phyloP scores from a whole-genome alignment of 2,797 vertebrate genomes.

The Tauraco hartlaubi region DNA sequence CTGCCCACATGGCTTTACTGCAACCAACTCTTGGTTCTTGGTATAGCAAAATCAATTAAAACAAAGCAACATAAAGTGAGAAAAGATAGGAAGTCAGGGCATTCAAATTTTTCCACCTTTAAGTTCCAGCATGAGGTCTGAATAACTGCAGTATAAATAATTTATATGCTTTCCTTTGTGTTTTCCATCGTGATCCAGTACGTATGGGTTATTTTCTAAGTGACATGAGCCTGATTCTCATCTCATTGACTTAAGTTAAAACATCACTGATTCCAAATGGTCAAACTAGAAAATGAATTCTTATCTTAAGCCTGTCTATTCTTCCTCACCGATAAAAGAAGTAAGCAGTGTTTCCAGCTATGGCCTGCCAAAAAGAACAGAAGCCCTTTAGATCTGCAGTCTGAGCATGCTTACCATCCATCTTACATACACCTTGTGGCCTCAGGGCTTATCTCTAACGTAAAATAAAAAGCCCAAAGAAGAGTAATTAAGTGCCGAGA shows the following conservation, averaged over 20 bases:
- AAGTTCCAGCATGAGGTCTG: neutral
- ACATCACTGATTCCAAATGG: neutral
- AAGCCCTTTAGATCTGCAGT: neutral
- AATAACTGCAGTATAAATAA: neutral
- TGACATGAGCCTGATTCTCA: neutral
- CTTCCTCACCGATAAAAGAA: neutral
- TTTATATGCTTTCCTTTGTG: neutral
- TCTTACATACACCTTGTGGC: neutral
- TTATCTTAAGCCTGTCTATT: neutral
- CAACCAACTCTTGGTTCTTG: constrained; percentile 37
- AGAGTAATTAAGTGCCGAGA: neutral
- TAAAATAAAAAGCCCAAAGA: neutral
- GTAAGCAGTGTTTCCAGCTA: neutral
- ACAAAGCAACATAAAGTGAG: neutral
- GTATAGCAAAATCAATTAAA: constrained; percentile 10
- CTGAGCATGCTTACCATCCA: neutral
- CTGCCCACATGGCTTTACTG: neutral
- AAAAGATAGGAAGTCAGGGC: neutral
- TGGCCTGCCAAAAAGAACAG: neutral
- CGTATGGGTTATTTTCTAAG: neutral
- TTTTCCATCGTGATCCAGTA: neutral
- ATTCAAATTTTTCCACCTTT: neutral
- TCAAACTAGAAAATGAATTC: neutral
- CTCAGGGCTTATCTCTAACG: neutral
- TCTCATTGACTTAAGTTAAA: neutral